Evolutionary conservation across 2,888 invertebrate genomes (phyloP).

Genomic region (Drosophila macrospina): DNA sequence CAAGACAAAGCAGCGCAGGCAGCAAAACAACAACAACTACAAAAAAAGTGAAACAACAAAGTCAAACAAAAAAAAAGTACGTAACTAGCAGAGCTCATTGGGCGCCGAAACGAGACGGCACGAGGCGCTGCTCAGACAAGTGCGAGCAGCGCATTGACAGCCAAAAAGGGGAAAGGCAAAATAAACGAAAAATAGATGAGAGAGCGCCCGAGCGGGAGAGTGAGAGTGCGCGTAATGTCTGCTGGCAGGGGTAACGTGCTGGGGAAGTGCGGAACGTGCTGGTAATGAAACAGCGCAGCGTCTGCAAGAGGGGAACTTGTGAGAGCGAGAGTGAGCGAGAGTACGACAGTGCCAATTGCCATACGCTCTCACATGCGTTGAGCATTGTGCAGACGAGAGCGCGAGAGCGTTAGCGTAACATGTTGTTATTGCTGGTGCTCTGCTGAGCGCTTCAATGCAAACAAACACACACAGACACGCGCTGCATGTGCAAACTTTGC

Average conservation of each 20-base stretch:
- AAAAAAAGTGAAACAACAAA: constrained; percentile 25
- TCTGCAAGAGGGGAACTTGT: constrained; percentile 67
- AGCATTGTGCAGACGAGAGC: constrained; percentile 15
- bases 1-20: constrained; percentile 40
- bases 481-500: constrained; percentile 65
- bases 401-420: constrained; percentile 14
- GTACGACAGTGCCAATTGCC: too few relatives aligned
- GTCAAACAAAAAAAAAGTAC: constrained; percentile 30
- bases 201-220: constrained; percentile 11
- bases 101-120: constrained; percentile 65
- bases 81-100: constrained; percentile 62
- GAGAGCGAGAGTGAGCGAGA: constrained; percentile 1
- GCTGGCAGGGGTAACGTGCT: constrained; percentile 58
- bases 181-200: constrained; percentile 10
- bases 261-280: constrained; percentile 63
- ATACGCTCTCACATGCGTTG: constrained; percentile 26
- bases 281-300: constrained; percentile 66
- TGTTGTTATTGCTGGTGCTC: constrained; percentile 49
- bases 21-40: constrained; percentile 20
- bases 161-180: constrained; percentile 39
- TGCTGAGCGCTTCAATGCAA: constrained; percentile 23
- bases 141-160: constrained; percentile 33
- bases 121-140: constrained; percentile 42
- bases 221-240: constrained; percentile 27
- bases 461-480: constrained; percentile 23